Evolutionary conservation across 2,113 vertebrate genomes (phyloP), one percentile per base, ranked within the genome.

Genomic region (Eublepharis macularius): DNA sequence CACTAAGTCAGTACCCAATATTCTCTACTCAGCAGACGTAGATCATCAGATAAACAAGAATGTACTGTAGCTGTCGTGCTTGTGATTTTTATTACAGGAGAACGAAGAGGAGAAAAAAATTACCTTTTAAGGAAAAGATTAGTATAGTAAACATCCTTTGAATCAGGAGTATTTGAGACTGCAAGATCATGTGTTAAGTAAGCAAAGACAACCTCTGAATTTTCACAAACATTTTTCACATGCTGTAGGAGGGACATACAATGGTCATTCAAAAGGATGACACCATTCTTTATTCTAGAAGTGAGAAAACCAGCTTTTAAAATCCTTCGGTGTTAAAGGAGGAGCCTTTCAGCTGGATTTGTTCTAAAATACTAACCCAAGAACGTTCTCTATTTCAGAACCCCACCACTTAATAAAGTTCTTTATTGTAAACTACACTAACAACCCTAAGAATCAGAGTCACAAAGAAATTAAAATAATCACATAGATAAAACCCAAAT

Each of bases 61-160:
- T 4, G 29, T 24, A 68, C 41, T 21, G 39, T 54, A 75, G 21
- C 32, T 68, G 63, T 60, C 69, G 36, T 36, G 51, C 47, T 60
- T 73, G 24, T 72, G 32, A 34, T 21, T 80, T 80, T 79, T 72
- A 36, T 79, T 73, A 72, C 29, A 85, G 4, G 29, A 63, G 76
- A 39, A 74, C 36, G 41, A 24, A 34, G 39, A 16, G 34, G 21
- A 8, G 3, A 19, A 36, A 29, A 72, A 80, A 63, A 63, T 29
- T 63, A 19, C 49, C 54, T 73, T 85, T 80, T 45, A 85, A 47
- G 76, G 84, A 63, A 80, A 85, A 73, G 32, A 73, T 49, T 49
- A 2, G 54, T 41, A 68, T 39, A n/a, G 54, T 65, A 80, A 73
- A 76, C 63, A 63, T 73, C 43, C n/a, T 17, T 29, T 60, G 36